Evolutionary conservation across 2,797 vertebrate genomes (phyloP), one percentile per base, ranked within the genome.

Genomic region (Erethizon dorsatum): DNA sequence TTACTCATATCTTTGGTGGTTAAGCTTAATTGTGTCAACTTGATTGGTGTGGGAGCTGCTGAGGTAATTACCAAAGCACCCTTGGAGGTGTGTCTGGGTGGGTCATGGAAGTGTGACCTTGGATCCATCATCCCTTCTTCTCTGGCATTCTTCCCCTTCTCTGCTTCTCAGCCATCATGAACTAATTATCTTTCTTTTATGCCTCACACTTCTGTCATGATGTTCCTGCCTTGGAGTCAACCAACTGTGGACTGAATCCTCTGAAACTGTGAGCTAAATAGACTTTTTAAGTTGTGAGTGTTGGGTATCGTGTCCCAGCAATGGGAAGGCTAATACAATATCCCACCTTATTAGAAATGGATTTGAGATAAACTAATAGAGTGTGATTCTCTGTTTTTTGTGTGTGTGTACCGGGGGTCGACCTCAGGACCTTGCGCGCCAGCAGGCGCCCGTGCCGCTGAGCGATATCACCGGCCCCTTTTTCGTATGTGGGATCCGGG

Each of bases 301-400:
- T 47, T 28, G 73, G 73, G 6, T 47, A 45, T 28, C 1, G 6
- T 77, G 73, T 77, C 45, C 45, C 22, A 28, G 73, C 45, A 77
- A 8, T 77, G 73, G 26, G 45, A 15, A 77, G 26, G 26, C 13
- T 7, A 50, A 13, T 47, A 45, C 41, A 26, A 5, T 82, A 52
- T 80, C 20, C n/a, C 18, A 63, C 50, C 54, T 88, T 80, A 94
- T 87, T 95, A 13, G 96, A 95, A 94, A 37, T 79, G 57, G 50
- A 90, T 91, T 84, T 85, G 79, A 90, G 71, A 86, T 95, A 59
- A 96, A 87, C 71, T 88, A 77, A 63, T 78, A 90, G 41, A 75
- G 28, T 65, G 88, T 31, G 79, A 37, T 67, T 13, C 73, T 85
- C 33, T 97, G 84, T 78, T 95, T 93, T 97, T 88, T 41, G 37